Evolutionary conservation across 2,797 vertebrate genomes (phyloP).

Genomic region (Lates japonicus): DNA sequence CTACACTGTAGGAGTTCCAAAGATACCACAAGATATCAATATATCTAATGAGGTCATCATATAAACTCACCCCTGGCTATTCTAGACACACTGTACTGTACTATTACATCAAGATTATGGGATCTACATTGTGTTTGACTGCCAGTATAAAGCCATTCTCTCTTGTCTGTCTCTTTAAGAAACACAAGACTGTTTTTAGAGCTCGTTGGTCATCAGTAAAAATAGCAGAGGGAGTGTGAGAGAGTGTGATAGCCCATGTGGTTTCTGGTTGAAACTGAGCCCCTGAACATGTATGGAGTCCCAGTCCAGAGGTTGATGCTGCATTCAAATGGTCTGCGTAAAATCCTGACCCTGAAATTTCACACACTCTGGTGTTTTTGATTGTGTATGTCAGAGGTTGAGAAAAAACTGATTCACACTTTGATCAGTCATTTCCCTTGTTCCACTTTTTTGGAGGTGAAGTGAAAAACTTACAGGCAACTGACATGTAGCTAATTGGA

Average conservation of each 20-base stretch:
- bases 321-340: slow-evolving; percentile 36
- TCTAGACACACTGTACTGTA: background rate
- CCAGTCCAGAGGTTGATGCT: slow-evolving; percentile 44
- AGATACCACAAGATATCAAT: slow-evolving; percentile 10
- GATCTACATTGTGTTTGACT: background rate
- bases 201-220: slow-evolving; percentile 71
- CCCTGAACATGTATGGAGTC: slow-evolving; percentile 67
- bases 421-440: background rate
- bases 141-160: background rate
- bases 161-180: slow-evolving; percentile 73
- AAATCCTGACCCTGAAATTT: background rate
- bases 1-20: too few relatives aligned
- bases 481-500: background rate
- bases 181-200: slow-evolving; percentile 73
- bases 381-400: background rate
- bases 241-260: slow-evolving; percentile 44
- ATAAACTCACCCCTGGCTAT: background rate
- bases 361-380: background rate
- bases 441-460: background rate
- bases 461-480: background rate
- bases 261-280: slow-evolving; percentile 55
- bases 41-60: background rate
- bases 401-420: background rate
- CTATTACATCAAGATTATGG: background rate
- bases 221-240: slow-evolving; percentile 79